Evolutionary conservation across 2,888 invertebrate genomes (phyloP).

Genomic region (Meteorus colon): DNA sequence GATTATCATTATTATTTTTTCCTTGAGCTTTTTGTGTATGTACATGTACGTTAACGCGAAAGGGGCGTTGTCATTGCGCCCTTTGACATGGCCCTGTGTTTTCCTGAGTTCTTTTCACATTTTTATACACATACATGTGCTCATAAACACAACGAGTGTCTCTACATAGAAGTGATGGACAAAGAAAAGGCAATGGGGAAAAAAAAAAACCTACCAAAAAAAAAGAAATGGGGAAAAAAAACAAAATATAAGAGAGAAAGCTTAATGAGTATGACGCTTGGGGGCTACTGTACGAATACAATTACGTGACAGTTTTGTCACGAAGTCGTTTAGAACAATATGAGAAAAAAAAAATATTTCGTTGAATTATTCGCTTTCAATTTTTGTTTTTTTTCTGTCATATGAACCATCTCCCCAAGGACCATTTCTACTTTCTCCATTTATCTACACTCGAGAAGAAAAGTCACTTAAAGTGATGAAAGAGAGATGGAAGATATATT

Average conservation of each 20-base stretch:
- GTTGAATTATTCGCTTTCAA: not conserved
- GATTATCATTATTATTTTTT: not conserved
- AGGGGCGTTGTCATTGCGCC: slow-evolving; percentile 3
- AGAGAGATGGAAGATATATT: no score
- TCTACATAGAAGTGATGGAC: not conserved
- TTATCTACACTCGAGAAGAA: no score
- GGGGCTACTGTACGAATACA: slow-evolving; percentile 1
- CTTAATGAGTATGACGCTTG: slow-evolving; percentile 1
- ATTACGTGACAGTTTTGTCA: slow-evolving; percentile 4
- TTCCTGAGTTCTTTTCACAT: not conserved
- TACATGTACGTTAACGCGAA: not conserved
- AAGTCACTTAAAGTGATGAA: no score
- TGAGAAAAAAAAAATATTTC: not conserved
- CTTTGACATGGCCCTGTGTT: not conserved
- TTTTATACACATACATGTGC: not conserved
- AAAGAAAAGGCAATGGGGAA: not conserved
- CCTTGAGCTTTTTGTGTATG: not conserved
- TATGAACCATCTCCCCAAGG: no score
- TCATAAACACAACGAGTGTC: not conserved
- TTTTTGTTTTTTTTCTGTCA: not conserved
- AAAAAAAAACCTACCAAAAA: not conserved
- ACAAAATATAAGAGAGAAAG: not conserved
- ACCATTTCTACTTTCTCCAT: no score
- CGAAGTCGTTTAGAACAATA: slow-evolving; percentile 4
- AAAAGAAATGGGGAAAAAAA: not conserved